Percentiles rank a stretch among this genome's conserved stretches.
phyloP scores from a whole-genome alignment of 2,888 invertebrate genomes.

The Tortricodes alternella region DNA sequence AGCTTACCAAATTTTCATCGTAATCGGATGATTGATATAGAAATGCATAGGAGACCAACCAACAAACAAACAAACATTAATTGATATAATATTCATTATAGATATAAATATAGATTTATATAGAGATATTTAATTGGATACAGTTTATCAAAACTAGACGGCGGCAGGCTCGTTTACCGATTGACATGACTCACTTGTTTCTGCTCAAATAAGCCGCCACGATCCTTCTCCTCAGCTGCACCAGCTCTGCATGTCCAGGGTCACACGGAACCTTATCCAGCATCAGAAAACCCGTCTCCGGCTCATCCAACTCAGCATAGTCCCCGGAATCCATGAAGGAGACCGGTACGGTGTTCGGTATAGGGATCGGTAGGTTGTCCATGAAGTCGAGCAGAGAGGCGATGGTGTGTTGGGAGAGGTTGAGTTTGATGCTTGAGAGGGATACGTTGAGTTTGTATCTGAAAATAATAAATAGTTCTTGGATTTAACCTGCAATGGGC shows the following conservation, averaged over 20 bases:
- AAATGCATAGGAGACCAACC: no score
- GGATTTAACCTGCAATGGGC: no score
- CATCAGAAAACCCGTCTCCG: constrained; percentile 53
- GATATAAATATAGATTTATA: no score
- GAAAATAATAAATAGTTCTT: constrained; percentile 45
- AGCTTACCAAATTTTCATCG: no score
- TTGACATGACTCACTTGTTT: constrained; percentile 63
- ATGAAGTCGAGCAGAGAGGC: constrained; percentile 85
- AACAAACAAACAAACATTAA: no score
- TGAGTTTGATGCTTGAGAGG: constrained; percentile 87
- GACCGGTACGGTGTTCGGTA: constrained; percentile 73
- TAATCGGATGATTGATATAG: no score
- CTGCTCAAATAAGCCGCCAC: constrained; percentile 70
- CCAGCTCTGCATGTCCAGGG: constrained; percentile 65
- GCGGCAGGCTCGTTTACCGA: no score
- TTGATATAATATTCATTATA: no score
- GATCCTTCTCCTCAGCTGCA: constrained; percentile 68
- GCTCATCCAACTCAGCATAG: constrained; percentile 60
- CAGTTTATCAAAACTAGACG: no score
- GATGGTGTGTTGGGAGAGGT: constrained; percentile 88
- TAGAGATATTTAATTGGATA: no score
- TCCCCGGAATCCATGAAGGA: constrained; percentile 74
- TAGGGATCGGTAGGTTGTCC: constrained; percentile 72
- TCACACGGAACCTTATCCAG: constrained; percentile 58
- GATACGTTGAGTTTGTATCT: constrained; percentile 90